These are phyloP conservation scores for Oscheius myriophilus DNA, from an alignment of 2,888 invertebrate species.

Conservation along the genomic window DNA sequence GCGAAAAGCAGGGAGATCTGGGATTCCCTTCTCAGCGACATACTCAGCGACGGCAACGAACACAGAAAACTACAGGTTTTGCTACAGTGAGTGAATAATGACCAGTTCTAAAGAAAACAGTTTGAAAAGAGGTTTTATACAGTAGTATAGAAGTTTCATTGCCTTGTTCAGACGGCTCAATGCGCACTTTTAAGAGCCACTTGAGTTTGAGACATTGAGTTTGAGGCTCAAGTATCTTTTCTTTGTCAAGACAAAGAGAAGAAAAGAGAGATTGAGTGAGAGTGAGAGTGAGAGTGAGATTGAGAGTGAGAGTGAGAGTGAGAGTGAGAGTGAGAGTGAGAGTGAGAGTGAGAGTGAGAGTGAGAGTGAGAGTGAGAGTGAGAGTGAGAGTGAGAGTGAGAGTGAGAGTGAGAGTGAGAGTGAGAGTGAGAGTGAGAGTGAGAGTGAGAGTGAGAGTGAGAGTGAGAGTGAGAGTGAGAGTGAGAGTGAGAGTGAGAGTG, in stretches of 20 bases:
- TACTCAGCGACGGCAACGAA: constrained; percentile 25
- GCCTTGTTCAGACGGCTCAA: neutral
- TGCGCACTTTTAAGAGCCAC: neutral
- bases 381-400: neutral
- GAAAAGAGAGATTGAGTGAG: neutral
- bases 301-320: neutral
- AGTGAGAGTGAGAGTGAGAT: neutral
- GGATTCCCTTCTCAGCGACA: constrained; percentile 20
- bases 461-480: neutral
- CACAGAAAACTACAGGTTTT: constrained; percentile 21
- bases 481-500: neutral
- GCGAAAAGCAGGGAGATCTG: constrained; percentile 17
- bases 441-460: neutral
- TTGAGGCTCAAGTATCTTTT: too few species aligned
- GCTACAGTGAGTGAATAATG: constrained; percentile 11
- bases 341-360: neutral
- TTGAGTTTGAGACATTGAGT: too few species aligned
- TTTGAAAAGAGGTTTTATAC: too few species aligned
- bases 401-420: neutral
- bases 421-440: neutral
- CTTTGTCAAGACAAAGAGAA: too few species aligned
- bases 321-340: neutral
- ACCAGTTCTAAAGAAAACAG: neutral
- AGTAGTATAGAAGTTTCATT: too few species aligned
- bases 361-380: neutral